Evolutionary conservation across 2,113 vertebrate genomes (phyloP).

Genomic region (Crotalus viridis): DNA sequence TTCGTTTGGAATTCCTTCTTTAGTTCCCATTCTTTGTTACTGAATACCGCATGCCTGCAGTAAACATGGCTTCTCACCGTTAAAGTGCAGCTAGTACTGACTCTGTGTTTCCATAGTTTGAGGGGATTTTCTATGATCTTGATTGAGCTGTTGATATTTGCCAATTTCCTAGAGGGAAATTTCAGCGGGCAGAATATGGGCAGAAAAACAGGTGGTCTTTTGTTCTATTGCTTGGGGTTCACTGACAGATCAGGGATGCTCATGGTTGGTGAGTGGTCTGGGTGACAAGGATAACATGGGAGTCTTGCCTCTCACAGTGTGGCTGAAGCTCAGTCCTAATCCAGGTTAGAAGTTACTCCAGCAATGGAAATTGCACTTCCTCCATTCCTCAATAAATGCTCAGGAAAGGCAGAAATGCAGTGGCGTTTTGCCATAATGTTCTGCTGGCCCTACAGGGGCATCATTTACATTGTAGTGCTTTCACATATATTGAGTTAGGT

Average conservation of each 20-base stretch:
- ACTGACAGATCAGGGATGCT: neutral
- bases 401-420: neutral
- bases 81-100: neutral
- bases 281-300: neutral
- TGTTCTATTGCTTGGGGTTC: neutral
- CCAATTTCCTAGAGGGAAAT: neutral
- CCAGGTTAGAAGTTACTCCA: neutral
- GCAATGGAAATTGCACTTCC: neutral
- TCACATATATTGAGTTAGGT: neutral
- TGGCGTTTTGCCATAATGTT: neutral
- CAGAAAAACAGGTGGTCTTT: neutral
- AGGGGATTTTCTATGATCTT: neutral
- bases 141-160: neutral
- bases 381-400: neutral
- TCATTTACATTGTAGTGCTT: neutral
- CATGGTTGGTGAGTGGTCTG: neutral
- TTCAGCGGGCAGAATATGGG: neutral
- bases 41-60: neutral
- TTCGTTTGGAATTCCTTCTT: neutral
- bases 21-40: neutral
- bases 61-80: neutral
- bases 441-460: neutral
- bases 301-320: neutral
- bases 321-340: neutral
- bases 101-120: neutral